Base-by-base conservation (phyloP, 53 echinoderm and acorn worm species). In the Holothuria leucospilota region DNA sequence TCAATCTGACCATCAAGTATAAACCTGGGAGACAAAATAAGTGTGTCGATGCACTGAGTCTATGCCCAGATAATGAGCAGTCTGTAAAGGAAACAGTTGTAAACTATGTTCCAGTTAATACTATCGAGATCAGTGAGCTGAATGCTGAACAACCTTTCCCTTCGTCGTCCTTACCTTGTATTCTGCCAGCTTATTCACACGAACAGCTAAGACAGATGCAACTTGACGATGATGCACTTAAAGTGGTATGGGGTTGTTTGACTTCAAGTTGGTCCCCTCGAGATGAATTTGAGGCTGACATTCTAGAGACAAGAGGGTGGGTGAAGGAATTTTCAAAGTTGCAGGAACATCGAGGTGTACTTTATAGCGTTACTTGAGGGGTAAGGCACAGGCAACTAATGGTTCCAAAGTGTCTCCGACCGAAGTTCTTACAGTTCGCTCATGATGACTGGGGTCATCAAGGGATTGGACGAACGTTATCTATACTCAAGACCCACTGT, bases 41-140 rank as follows among this genome's bases (percentile, higher is more conserved):
- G 34, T 92, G 92, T 60, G 92, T 88, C 8, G 92, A 92, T 34
- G 91, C 91, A 51, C 59, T 87, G 2, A 91, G 88, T 63, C 62
- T 88, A 39, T 41, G 61, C 11, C 82, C 81, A 18, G n/a, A n/a
- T 29, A 39, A 24, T 51, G 68, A 21, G 18, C 27, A 20, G 68
- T 11, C 14, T 30, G 30, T 67, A 30, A 11, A 29, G 16, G 68
- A 52, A 6, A 14, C 11, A 13, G 52, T 13, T 52, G 52, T 11
- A 52, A 52, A 14, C 14, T 52, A 52, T 14, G 52, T 52, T 52
- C 52, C 52, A 14, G 52, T 52, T 14, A 14, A 52, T 26, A 41
- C 20, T 21, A 20, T 60, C 13, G 62, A 59, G 56, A 52, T 11
- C 1, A 52, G 52, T 52, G 52, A 52, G 38, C 26, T 49, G 86